Evolutionary conservation across 2,797 vertebrate genomes (phyloP), one percentile per base, ranked within the genome.

Genomic region (Lophotriccus pileatus): DNA sequence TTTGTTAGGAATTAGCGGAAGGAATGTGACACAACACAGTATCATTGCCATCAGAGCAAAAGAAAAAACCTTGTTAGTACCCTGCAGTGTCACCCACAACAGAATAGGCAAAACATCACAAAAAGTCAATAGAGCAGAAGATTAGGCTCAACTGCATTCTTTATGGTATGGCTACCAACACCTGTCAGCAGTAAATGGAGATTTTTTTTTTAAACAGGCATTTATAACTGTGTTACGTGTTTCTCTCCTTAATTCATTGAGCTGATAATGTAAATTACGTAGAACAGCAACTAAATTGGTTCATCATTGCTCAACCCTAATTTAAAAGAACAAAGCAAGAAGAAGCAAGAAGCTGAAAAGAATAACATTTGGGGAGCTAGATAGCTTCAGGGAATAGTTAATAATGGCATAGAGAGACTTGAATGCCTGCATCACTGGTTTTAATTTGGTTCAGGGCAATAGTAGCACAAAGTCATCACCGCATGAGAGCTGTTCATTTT

Each of bases 311-410:
- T 95, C 94, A 93, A 75, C 91, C 95, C 93, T 92, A 94, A 95
- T 97, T 97, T 97, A 96, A 97, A 97, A 97, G 89, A 89, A 96
- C 94, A 96, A 96, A 96, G 87, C 68, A 96, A 83, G 41, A 15
- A 41, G 41, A 41, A 39, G 39, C 39, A 39, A 39, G 74, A 91
- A 92, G 62, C 28, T 82, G 76, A 90, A 93, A 60, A 94, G 90
- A 80, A 74, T 91, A 89, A 73, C 73, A 94, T 93, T 88, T 72
- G 75, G 77, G 89, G 72, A 88, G 84, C 63, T 41, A 64, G 73
- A 94, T 75, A 88, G 87, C 92, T 94, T 84, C 84, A 87, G 93
- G 94, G 72, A 92, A 90, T 56, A 59, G 67, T 78, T 95, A 80
- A 94, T 88, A 93, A 96, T 18, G 34, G 87, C 80, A 82, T 10